Evolutionary conservation across 1,140 invertebrate genomes (phyloP), one percentile per base, ranked within the genome.

Genomic region (Macrosteles quadrilineatus): DNA sequence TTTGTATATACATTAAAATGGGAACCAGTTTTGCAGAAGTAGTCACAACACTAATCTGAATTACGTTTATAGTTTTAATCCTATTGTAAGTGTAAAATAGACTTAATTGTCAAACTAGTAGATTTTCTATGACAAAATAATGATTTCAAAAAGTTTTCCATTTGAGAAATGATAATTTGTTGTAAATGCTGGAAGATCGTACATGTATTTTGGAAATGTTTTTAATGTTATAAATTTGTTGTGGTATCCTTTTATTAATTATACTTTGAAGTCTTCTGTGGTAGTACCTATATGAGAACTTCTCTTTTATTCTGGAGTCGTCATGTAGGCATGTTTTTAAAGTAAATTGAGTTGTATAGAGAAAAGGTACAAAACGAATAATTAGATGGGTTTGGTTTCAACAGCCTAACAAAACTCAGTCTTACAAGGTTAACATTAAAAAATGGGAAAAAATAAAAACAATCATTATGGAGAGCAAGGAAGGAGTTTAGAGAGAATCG

Each of bases 1-100:
- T 80, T n/a, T 75, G 75, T 70, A 14, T 4, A 21, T 70, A 45
- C 12, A 45, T 25, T n/a, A 19, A 14, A 23, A 25, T 53, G 25
- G 53, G 23, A 23, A 50, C 25, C 6, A 12, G 27, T 40, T 65
- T 40, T 27, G 11, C 36, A 47, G 17, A 45, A 2, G 23, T 36
- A n/a, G 25, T 19, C 11, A 19, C 53, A 53, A n/a, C 65, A 45
- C 6, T 9, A 40, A 6, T 40, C 36, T 17, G 17, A 40, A 6
- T 40, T 40, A 17, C 17, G 6, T 17, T 9, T 6, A 17, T 9
- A 40, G 36, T 40, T 40, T 17, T 40, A 40, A 40, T 17, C 17
- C 6, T 40, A 40, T 17, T 9, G 36, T 6, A 17, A 9, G 36
- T 17, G 6, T 17, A 40, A 6, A 40, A 40, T 9, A 40, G 36